Evolutionary conservation across 2,113 vertebrate genomes (phyloP), one percentile per base, ranked within the genome.

Genomic region (Origma solitaria): DNA sequence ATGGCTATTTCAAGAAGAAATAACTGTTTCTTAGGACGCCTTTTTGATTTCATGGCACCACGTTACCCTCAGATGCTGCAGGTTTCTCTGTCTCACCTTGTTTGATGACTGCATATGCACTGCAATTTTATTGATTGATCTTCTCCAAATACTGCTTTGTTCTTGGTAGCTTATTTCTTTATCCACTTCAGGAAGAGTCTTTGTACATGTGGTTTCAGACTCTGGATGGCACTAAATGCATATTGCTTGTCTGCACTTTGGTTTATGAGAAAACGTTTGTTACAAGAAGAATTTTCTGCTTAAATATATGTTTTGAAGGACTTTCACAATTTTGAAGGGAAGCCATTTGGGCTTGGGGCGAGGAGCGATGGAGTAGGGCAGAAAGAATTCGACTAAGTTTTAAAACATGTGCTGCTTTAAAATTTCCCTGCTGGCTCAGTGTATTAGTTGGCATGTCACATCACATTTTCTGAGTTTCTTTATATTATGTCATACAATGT

Each of bases 361-460:
- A 65, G 16, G 22, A 60, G 8, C 38, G 6, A 35, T 66, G 9
- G 27, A 82, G 23, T 7, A 53, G 20, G 33, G 20, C 24, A 80
- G 79, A 80, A 92, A 82, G 49, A 68, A 60, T 21, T 61, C 38
- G 81, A 47, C 40, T 64, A n/a, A 30, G 35, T 80, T 91, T 81
- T 80, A 68, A 88, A 62, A 61, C 56, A 68, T 9, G 25, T 64
- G 33, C 19, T 28, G 35, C 27, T 84, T 95, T 86, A 85, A 86
- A 65, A 93, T 93, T 96, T 93, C 84, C 87, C 85, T 84, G 0
- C 44, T 86, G 82, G 9, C 30, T 92, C 38, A 54, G 19, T 70
- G 45, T 53, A 76, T 92, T 95, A 83, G 45, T 82, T 96, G 69
- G 42, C 53, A 95, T 95, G 95, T 96, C 94, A 93, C 54, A 88